Evolutionary conservation across 2,797 vertebrate species (phyloP).

Genomic region (Lates japonicus): DNA sequence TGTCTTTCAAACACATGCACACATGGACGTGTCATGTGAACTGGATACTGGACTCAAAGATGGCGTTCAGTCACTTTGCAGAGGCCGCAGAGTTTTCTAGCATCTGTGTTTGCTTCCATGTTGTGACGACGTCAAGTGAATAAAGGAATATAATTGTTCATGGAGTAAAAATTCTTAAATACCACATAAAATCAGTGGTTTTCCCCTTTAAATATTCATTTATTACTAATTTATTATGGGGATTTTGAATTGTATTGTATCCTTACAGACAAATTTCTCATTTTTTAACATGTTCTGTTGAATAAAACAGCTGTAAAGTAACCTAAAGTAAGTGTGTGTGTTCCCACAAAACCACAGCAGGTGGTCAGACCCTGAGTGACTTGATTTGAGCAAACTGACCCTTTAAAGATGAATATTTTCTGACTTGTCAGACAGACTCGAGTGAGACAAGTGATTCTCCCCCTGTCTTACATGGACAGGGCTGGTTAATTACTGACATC

Average conservation of each 20-base stretch:
- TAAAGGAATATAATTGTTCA: not conserved
- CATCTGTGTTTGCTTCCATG: not conserved
- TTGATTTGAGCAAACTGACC: constrained; percentile 29
- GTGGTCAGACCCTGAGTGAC: not conserved
- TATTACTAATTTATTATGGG: not conserved
- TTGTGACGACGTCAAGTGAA: too few species aligned
- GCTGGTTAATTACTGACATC: constrained; percentile 69
- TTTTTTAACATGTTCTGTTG: not conserved
- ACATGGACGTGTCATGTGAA: not conserved
- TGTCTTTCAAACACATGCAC: not conserved
- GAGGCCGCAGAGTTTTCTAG: not conserved
- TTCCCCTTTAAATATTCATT: not conserved
- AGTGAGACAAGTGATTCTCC: constrained; percentile 36
- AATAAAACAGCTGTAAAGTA: not conserved
- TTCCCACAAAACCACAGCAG: not conserved
- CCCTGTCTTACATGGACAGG: constrained; percentile 41
- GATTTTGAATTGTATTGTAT: not conserved
- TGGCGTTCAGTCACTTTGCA: not conserved
- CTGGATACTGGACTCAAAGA: not conserved
- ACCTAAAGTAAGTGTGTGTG: not conserved
- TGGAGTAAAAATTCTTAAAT: not conserved
- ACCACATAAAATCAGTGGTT: not conserved
- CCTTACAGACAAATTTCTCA: not conserved
- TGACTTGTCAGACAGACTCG: constrained; percentile 10
- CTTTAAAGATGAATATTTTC: constrained; percentile 43